Evolutionary conservation across 2,888 invertebrate genomes (phyloP), one percentile per base, ranked within the genome.

Genomic region (Andrena hattorfiana): DNA sequence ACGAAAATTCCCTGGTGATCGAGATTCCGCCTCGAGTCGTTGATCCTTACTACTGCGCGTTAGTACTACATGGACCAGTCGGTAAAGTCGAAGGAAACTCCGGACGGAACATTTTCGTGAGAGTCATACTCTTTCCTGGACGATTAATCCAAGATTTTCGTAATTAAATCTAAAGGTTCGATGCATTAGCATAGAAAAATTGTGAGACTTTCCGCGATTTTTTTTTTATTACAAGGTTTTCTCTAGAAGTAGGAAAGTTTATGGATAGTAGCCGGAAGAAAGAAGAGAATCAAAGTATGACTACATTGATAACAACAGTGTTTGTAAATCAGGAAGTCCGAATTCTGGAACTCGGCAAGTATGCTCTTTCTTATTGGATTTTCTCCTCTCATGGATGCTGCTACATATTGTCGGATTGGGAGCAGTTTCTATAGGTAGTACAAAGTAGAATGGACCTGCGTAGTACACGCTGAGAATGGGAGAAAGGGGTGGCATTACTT

Each of bases 21-120:
- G 69, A 20, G 49, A 78, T 70, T 78, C 69, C 64, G 64, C 48
- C 64, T 54, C 67, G 23, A 48, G 60, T 30, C 64, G 26, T 42
- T 77, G 32, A 66, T 78, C 42, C 16, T 42, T 42, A 42, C 42
- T 42, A 42, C 42, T 42, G 42, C 42, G 48, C 26, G n/a, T 74
- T 75, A 54, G 59, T 49, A 54, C 42, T 51, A 10, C 42, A 51
- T 2, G n/a, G 1, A 7, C 23, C 7, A 6, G 6, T 59, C 59
- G 28, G 32, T 13, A 28, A 68, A 54, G 13, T 69, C 16, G 35
- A 26, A 42, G 56, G 16, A n/a, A 26, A 64, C 62, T 62, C 42
- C 16, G 16, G 1, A 16, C 13, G 13, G 42, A 42, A 42, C 42
- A 16, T 42, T 16, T 42, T 16, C 42, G 42, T 0, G 4, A 42